Base-by-base conservation (phyloP, 2,113 vertebrate genomes). In the Ranitomeya imitator region DNA sequence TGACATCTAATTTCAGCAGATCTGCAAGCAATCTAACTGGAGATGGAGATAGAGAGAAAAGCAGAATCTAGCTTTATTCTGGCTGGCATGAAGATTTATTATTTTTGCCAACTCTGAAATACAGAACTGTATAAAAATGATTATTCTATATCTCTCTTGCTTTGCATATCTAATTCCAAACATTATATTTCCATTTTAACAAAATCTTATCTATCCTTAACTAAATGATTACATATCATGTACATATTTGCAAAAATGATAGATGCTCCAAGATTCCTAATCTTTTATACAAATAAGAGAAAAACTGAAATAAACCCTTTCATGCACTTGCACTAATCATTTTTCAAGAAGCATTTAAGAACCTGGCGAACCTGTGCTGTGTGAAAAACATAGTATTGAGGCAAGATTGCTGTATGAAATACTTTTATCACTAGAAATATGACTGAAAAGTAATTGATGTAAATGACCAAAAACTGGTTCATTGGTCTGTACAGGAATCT, bases 1-100 rank as follows among this genome's bases (percentile, higher is more conserved):
- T 98, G 97, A 98, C 97, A 98, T 95, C 95, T 97, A 95, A 97
- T 97, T 97, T 97, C 96, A 93, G 95, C 90, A 92, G 94, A 95
- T 94, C 95, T 96, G 93, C 95, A 93, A 93, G 92, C 93, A 94
- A 95, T 95, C 95, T 95, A 94, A 91, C 92, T 91, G 93, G 94
- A 94, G 94, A 95, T 94, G 93, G 94, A 95, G 94, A 93, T 92
- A 93, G 92, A 79, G 92, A 91, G 90, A 91, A 91, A 90, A 92
- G 92, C 93, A 91, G 92, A 93, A 88, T 90, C 94, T 93, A 93
- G 92, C 93, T 93, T 93, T 94, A 95, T 95, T 94, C 94, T 86
- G 6, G 60, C 89, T 92, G 93, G 94, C 88, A 85, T 92, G 91
- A 92, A 94, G 93, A 94, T 93, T 95, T 93, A 93, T 95, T 95